Percentiles rank a stretch among this genome's conserved stretches.
Evolutionary conservation across 2,888 invertebrate genomes (phyloP).

Genomic region (Papilio demoleus): DNA sequence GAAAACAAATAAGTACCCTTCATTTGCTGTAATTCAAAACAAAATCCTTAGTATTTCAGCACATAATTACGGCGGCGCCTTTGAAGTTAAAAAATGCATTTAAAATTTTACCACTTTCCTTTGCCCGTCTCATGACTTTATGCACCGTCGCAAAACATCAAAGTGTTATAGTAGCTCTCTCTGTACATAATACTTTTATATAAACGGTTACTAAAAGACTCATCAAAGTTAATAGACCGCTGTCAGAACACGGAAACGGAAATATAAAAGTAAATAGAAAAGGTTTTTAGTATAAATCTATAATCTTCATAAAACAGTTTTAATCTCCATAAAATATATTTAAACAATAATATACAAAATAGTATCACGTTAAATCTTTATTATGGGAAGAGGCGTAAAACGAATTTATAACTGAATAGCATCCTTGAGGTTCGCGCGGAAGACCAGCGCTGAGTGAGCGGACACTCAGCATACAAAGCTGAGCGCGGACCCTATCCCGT

Average conservation of each 20-base stretch:
- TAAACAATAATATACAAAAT: neutral
- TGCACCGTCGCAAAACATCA: slow-evolving; percentile 3
- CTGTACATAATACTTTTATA: neutral
- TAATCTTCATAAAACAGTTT: slow-evolving; percentile 9
- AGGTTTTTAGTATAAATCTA: neutral
- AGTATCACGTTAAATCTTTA: no score
- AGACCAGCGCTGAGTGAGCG: no score
- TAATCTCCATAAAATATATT: neutral
- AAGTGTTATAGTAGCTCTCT: neutral
- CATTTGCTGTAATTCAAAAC: no score
- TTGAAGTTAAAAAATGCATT: slow-evolving; percentile 2
- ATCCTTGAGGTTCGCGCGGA: no score
- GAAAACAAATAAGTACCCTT: no score
- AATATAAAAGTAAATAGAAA: neutral
- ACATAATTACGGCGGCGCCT: neutral
- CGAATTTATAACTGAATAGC: no score
- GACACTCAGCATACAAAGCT: no score
- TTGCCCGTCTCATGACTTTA: neutral
- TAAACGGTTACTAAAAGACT: neutral
- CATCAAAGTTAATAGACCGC: neutral
- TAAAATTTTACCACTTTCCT: neutral
- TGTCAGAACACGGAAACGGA: neutral
- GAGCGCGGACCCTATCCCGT: no score
- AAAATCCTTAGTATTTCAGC: neutral
- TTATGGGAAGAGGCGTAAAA: no score